Base-by-base conservation (phyloP, 2,888 invertebrate genomes). In the Antheraea assamensis region DNA sequence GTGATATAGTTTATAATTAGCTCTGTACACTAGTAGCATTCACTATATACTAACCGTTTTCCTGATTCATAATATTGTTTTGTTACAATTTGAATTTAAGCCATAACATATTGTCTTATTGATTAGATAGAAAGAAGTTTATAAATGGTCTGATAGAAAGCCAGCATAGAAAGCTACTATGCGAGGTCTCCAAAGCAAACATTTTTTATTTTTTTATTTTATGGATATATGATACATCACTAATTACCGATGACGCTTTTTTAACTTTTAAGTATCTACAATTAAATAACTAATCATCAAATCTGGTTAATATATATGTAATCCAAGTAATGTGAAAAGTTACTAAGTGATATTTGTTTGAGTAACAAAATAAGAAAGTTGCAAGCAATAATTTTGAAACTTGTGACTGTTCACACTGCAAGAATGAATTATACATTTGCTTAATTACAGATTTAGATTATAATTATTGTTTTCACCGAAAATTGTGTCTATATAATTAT, bases 1-100 rank as follows among this genome's bases (percentile, higher is more conserved):
- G 68, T 68, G 35, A 68, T 68, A 68, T 68, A 68, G 35, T 68
- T 68, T 35, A 68, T 68, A 68, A 35, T 68, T 35, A 68, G 68
- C 35, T 70, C 24, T 70, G 68, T 52, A 49, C 21, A 68, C 35
- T 68, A 35, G 68, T 13, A 13, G 35, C 21, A 5, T 21, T 64
- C 17, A 13, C 27, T 30, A 27, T 30, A 27, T 61, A 61, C 13
- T 61, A 27, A 64, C 61, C 17, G 30, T 10, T 64, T 15, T 15
- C 17, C 17, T 10, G 17, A 17, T 17, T 30, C 17, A 64, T 30
- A 30, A 64, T 13, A 64, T 30, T 64, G 17, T 58, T 58, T 58
- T n/a, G 19, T 21, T 21, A 52, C 52, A 55, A 55, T 21, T n/a
- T 21, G 7, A 55, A 55, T 55, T 5, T n/a, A 21, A 21, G n/a